Evolutionary conservation across 2,888 invertebrate species (phyloP).

Genomic region (Ypsolopha scabrella): DNA sequence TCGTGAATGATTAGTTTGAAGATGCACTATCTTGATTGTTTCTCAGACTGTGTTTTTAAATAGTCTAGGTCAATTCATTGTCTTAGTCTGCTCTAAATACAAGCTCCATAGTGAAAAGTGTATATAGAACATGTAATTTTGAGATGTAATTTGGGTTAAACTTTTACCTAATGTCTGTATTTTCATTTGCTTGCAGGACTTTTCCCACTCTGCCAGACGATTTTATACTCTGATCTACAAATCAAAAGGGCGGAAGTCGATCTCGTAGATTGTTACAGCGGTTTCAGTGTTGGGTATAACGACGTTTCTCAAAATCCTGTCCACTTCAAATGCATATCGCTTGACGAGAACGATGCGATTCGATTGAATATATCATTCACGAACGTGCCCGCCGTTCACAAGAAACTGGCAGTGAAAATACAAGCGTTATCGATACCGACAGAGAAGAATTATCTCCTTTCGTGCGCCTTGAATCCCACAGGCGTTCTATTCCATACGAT

Average conservation of each 20-base stretch:
- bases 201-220: conserved; percentile 74
- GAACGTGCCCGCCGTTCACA: conserved; percentile 31
- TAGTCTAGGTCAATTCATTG: too few species aligned
- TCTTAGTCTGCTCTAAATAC: too few species aligned
- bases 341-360: conserved; percentile 34
- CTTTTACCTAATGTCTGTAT: not conserved
- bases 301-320: too few species aligned
- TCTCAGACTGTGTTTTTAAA: too few species aligned
- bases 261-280: conserved; percentile 40
- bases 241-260: conserved; percentile 54
- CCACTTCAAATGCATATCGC: conserved; percentile 63
- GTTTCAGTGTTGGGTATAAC: conserved; percentile 28
- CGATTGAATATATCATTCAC: conserved; percentile 45
- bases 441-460: conserved; percentile 52
- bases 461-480: conserved; percentile 58
- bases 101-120: too few species aligned
- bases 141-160: not conserved
- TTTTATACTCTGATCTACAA: conserved; percentile 74
- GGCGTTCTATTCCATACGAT: conserved; percentile 40
- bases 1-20: not conserved
- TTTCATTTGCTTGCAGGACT: conserved; percentile 64
- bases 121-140: too few species aligned
- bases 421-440: conserved; percentile 67
- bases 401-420: conserved; percentile 46
- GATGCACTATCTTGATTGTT: too few species aligned